Base-by-base conservation (phyloP, 2,888 invertebrate genomes). In the Oxytorus armatus region DNA sequence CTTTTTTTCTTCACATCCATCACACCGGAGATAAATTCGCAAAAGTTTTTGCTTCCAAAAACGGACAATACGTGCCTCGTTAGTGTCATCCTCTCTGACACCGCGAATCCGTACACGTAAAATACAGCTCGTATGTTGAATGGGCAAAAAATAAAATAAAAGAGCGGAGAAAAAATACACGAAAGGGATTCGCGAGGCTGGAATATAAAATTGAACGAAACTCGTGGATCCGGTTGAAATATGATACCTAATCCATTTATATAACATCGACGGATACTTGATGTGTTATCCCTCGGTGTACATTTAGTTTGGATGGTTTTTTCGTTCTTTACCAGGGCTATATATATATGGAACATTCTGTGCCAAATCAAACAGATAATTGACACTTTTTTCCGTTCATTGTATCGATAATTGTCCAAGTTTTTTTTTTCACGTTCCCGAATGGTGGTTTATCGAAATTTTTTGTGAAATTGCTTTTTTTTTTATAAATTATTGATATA, bases 51-150 rank as follows among this genome's bases (percentile, higher is more conserved):
- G 16, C 11, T 39, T n/a, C 11, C 10, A 21, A 21, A 49, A 49
- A 25, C 21, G 49, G 21, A 61, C 72, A 72, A 72, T 72, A 72
- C 49, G 61, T 23, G 51, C 61, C 61, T 72, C 72, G 72, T 72
- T 72, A 72, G 72, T 49, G 25, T 51, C 51, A 36, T 36, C 23
- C 39, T 25, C 49, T 57, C 10, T 51, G 57, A 29, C 44, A 47
- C 57, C 47, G 25, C 18, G 16, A 29, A 55, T 25, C 55, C 42
- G 44, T 69, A 42, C 33, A 39, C n/a, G n/a, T 47, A 25, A 57
- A 70, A 70, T 16, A 11, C 25, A 18, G 21, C 36, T n/a, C n/a
- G 33, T 18, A 21, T 29, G 39, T 16, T 44, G 51, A 51, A 63
- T 39, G 42, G 16, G 10, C 29, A 36, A 63, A 39, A 29, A n/a